Percentiles rank a stretch among this genome's conserved stretches.
phyloP scores from a whole-genome alignment of 2,888 invertebrate genomes.

The Eilema depressum region DNA sequence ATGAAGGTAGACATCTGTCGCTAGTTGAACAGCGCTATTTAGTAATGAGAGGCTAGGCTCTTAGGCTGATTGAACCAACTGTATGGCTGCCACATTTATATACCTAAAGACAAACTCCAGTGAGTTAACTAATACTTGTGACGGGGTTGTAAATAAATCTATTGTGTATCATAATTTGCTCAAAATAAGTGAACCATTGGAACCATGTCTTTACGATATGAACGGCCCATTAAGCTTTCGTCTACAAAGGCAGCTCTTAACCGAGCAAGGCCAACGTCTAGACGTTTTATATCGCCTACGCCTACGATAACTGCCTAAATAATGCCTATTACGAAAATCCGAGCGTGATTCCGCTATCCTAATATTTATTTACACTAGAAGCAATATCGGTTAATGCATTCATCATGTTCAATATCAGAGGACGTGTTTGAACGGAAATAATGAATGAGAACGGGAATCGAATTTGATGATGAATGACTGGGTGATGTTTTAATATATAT shows the following conservation, averaged over 20 bases:
- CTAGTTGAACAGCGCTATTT: no score
- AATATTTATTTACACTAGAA: not conserved
- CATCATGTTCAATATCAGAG: conserved; percentile 3
- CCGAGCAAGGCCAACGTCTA: not conserved
- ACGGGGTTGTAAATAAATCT: no score
- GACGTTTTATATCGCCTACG: not conserved
- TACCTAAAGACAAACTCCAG: no score
- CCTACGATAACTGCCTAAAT: not conserved
- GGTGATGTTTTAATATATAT: not conserved
- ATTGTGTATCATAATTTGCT: not conserved
- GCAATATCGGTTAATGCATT: conserved; percentile 14
- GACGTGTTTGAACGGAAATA: conserved; percentile 9
- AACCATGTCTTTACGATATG: not conserved
- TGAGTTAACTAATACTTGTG: no score
- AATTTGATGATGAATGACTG: not conserved
- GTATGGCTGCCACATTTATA: no score
- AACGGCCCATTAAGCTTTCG: no score
- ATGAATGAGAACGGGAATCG: conserved; percentile 6
- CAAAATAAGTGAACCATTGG: not conserved
- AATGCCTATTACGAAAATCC: not conserved
- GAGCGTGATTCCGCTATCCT: conserved; percentile 4
- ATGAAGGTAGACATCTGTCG: no score
- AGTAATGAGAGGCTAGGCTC: no score
- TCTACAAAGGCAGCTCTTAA: no score
- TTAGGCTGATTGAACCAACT: no score